Conservation (phyloP, 2,113 vertebrate species). For the Pleuronectes platessa region DNA sequence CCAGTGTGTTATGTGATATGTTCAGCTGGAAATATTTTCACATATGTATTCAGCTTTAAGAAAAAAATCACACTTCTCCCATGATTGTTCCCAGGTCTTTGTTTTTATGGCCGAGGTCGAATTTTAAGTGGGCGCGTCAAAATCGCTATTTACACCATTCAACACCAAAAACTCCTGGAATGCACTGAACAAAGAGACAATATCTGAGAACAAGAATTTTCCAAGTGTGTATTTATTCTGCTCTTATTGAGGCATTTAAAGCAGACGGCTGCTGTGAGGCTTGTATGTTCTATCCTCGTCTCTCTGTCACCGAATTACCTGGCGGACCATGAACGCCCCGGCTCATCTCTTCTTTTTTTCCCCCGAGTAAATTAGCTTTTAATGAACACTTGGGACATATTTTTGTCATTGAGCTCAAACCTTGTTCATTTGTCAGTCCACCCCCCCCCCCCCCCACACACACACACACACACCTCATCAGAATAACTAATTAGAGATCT, state of each 20-base stretch:
- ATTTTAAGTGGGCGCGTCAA: not conserved
- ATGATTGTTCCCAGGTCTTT: not conserved
- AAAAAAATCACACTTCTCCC: not conserved
- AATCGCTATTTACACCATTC: slow-evolving; percentile 6
- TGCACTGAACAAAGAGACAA: slow-evolving; percentile 1
- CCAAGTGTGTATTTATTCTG: not conserved
- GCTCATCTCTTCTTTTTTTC: slow-evolving; percentile 37
- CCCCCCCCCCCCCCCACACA: too few species aligned
- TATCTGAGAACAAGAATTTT: slow-evolving; percentile 10
- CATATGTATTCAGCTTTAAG: not conserved
- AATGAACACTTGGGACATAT: slow-evolving; percentile 57
- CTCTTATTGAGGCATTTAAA: slow-evolving; percentile 54
- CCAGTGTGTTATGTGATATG: not conserved
- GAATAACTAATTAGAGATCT: too few species aligned
- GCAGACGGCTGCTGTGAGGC: slow-evolving; percentile 5
- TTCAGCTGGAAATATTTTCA: not conserved
- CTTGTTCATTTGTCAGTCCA: slow-evolving; percentile 1
- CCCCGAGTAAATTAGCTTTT: slow-evolving; percentile 46
- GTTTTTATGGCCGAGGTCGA: not conserved
- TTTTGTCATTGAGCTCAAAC: slow-evolving; percentile 44
- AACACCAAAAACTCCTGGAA: not conserved
- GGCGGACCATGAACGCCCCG: slow-evolving; percentile 45
- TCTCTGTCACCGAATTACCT: slow-evolving; percentile 36
- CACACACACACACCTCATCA: too few species aligned
- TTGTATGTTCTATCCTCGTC: slow-evolving; percentile 23